phyloP scores from a whole-genome alignment of 2,797 vertebrate genomes.

The Spea hammondii region DNA sequence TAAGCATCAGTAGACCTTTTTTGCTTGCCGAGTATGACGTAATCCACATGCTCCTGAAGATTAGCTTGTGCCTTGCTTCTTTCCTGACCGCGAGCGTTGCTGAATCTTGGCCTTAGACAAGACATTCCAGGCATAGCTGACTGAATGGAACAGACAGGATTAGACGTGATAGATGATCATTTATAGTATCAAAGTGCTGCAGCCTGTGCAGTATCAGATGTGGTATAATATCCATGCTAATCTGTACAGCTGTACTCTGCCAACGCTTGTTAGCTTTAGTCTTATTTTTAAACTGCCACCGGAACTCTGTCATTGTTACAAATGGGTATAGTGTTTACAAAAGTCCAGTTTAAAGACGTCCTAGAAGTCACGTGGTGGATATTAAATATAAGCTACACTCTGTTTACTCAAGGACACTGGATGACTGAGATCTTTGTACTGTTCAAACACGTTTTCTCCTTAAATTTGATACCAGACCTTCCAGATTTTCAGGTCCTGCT shows the following conservation, averaged over 20 bases:
- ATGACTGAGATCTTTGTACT: too few species aligned
- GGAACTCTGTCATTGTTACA: too few species aligned
- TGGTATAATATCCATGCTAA: slow-evolving; percentile 35
- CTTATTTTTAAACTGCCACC: not conserved
- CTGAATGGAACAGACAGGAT: not conserved
- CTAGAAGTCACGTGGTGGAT: too few species aligned
- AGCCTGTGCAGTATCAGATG: not conserved
- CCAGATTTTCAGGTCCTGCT: too few species aligned
- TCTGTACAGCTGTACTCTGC: slow-evolving; percentile 19
- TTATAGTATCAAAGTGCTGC: slow-evolving; percentile 15
- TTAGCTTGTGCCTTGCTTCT: slow-evolving; percentile 34
- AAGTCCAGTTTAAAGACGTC: too few species aligned
- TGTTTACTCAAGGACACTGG: too few species aligned
- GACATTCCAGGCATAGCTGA: slow-evolving; percentile 27
- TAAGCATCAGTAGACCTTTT: too few species aligned
- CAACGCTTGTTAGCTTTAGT: not conserved
- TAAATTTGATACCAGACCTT: too few species aligned
- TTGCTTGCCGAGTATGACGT: not conserved
- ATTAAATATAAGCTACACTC: too few species aligned
- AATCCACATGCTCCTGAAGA: not conserved
- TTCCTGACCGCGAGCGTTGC: slow-evolving; percentile 4
- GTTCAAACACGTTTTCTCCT: too few species aligned
- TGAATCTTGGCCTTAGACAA: slow-evolving; percentile 3
- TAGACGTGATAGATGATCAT: not conserved
- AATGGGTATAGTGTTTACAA: too few species aligned